phyloP scores from a whole-genome alignment of 1,140 invertebrate genomes.

The Ericerus pela region DNA sequence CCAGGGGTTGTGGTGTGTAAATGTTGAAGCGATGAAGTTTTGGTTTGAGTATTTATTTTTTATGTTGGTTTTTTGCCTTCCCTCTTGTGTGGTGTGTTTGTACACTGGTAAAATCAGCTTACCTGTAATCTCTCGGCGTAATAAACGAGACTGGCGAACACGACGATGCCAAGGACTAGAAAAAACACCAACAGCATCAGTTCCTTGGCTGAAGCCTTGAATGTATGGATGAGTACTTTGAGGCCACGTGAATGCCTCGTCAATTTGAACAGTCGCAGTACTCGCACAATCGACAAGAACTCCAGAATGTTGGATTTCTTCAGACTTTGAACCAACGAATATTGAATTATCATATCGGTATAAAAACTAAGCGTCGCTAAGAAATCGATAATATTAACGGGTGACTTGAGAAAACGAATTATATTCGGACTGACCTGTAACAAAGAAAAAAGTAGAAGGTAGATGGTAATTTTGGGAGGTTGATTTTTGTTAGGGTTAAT shows the following conservation, averaged over 20 bases:
- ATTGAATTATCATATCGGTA: constrained; percentile 77
- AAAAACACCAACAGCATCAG: constrained; percentile 90
- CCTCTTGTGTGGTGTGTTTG: too few species aligned
- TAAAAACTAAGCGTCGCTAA: constrained; percentile 97
- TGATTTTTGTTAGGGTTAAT: too few species aligned
- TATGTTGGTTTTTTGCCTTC: too few species aligned
- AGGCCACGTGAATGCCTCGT: constrained; percentile 91
- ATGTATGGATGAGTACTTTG: constrained; percentile 95
- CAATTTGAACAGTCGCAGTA: constrained; percentile 95
- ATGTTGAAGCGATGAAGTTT: too few species aligned
- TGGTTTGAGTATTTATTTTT: too few species aligned
- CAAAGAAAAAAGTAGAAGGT: background rate
- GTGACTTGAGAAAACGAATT: constrained; percentile 78
- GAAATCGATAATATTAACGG: constrained; percentile 96
- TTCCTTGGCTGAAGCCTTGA: constrained; percentile 95
- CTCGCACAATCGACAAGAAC: constrained; percentile 97
- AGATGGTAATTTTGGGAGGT: background rate
- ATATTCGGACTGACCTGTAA: constrained; percentile 67
- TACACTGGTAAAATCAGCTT: too few species aligned
- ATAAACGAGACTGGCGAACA: constrained; percentile 92
- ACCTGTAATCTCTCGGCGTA: constrained; percentile 75
- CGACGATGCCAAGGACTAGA: constrained; percentile 87
- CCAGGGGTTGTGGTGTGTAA: too few species aligned
- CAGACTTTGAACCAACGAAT: constrained; percentile 67
- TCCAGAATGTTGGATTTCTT: constrained; percentile 96